phyloP scores from a whole-genome alignment of 2,888 invertebrate species.

The Chrysotoxum bicinctum region DNA sequence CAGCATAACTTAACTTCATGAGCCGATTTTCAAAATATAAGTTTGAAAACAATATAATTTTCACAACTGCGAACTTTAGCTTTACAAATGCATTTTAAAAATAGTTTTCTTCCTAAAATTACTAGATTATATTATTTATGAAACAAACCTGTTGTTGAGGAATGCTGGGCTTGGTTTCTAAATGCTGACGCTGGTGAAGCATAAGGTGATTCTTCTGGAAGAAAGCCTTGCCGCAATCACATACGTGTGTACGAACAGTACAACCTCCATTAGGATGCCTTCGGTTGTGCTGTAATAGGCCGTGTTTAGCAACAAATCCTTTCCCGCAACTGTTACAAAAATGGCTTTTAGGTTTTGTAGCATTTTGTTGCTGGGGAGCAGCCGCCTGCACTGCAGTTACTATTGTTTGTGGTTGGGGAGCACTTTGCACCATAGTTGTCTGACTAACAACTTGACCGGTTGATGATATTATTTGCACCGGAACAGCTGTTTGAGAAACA shows the following conservation, averaged over 20 bases:
- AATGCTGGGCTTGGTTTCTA: conserved; percentile 81
- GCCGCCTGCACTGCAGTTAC: conserved; percentile 79
- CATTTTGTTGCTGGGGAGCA: conserved; percentile 79
- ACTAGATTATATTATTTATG: conserved; percentile 19
- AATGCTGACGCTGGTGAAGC: conserved; percentile 90
- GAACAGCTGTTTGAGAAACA: conserved; percentile 81
- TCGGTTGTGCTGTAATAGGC: conserved; percentile 90
- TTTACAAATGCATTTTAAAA: no score
- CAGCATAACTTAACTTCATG: no score
- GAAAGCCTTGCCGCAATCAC: conserved; percentile 92
- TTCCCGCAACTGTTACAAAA: conserved; percentile 91
- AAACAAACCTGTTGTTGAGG: conserved; percentile 80
- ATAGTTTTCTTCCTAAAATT: no score
- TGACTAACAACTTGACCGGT: conserved; percentile 82
- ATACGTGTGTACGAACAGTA: conserved; percentile 89
- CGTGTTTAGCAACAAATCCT: conserved; percentile 92
- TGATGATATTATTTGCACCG: conserved; percentile 82
- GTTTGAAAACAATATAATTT: no score
- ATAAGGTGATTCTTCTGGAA: conserved; percentile 93
- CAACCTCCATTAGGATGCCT: conserved; percentile 91
- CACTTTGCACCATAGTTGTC: conserved; percentile 81
- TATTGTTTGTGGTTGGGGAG: conserved; percentile 80
- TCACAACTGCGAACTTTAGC: no score
- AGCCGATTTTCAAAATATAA: no score
- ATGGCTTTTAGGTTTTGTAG: conserved; percentile 87